Percentiles rank a stretch among this genome's conserved stretches.
Conservation (phyloP, 2,888 invertebrate species). For the Tupiocoris notatus region DNA sequence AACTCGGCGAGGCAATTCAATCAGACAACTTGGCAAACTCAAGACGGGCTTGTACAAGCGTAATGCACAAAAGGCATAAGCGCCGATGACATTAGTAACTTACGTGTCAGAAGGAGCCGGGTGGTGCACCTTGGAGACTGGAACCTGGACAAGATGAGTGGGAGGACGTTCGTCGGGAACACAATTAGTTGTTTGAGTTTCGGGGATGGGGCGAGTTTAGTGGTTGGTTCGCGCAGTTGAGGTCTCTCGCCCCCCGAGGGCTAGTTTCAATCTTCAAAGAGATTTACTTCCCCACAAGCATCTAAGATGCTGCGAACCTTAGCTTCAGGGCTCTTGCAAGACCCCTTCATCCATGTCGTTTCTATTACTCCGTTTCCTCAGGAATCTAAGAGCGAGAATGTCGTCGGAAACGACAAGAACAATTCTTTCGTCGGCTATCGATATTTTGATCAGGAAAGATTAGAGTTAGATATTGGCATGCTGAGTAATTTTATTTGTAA, state of each 20-base stretch:
- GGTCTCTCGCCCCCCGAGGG: slow-evolving; percentile 13
- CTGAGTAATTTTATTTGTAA: too few species aligned
- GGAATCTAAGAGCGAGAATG: background rate
- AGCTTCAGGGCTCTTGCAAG: background rate
- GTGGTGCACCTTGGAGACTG: background rate
- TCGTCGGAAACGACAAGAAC: too few species aligned
- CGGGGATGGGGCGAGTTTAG: slow-evolving; percentile 19
- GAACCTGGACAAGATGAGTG: too few species aligned
- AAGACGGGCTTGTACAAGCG: background rate
- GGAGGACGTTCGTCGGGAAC: slow-evolving; percentile 41
- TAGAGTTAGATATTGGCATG: too few species aligned
- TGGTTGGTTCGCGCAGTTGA: slow-evolving; percentile 7
- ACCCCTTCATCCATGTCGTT: background rate
- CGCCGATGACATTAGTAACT: background rate
- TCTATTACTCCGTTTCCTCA: background rate
- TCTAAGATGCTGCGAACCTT: slow-evolving; percentile 30
- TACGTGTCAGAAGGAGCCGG: background rate
- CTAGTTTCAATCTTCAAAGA: slow-evolving; percentile 42
- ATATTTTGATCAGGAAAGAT: too few species aligned
- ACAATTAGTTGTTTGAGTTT: slow-evolving; percentile 42
- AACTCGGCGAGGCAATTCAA: background rate
- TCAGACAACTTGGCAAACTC: background rate
- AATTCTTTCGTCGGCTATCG: too few species aligned
- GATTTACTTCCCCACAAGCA: slow-evolving; percentile 39
- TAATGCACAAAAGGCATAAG: background rate